Conservation (phyloP, 2,888 invertebrate genomes). For the Pediacus dermestoides region DNA sequence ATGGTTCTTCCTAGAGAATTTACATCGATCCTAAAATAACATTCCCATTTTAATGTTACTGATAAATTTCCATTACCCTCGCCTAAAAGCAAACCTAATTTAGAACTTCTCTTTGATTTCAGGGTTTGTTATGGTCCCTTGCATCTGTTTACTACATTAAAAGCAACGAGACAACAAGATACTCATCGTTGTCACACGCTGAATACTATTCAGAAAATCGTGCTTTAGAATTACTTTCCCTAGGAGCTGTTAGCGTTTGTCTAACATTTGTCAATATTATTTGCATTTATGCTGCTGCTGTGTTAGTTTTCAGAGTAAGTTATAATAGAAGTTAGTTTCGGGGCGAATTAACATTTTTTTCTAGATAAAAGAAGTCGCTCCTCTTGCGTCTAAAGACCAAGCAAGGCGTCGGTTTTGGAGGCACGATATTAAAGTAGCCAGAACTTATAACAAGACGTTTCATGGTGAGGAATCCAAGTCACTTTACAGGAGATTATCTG, state of each 20-base stretch:
- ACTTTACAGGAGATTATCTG: slow-evolving; percentile 37
- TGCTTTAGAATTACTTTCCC: slow-evolving; percentile 58
- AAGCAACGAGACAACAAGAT: slow-evolving; percentile 49
- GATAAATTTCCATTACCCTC: no score
- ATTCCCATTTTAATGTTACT: no score
- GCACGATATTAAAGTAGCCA: slow-evolving; percentile 59
- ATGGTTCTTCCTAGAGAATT: no score
- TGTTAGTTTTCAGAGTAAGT: slow-evolving; percentile 64
- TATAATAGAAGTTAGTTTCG: background rate
- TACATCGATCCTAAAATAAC: no score
- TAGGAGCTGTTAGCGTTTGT: slow-evolving; percentile 67
- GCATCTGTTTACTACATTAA: slow-evolving; percentile 56
- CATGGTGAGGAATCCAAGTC: slow-evolving; percentile 39
- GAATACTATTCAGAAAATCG: slow-evolving; percentile 58
- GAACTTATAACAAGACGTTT: slow-evolving; percentile 54
- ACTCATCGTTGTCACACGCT: slow-evolving; percentile 47
- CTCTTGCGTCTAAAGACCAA: slow-evolving; percentile 51
- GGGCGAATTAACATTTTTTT: slow-evolving; percentile 15
- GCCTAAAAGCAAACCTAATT: no score
- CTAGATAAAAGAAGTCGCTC: slow-evolving; percentile 61
- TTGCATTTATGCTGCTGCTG: slow-evolving; percentile 68
- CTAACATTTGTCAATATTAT: slow-evolving; percentile 71
- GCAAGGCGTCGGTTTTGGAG: slow-evolving; percentile 56
- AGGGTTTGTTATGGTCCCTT: slow-evolving; percentile 66
- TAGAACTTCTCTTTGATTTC: no score